Base-by-base conservation (phyloP, 1,140 invertebrate genomes). In the Bombus difficillimus region DNA sequence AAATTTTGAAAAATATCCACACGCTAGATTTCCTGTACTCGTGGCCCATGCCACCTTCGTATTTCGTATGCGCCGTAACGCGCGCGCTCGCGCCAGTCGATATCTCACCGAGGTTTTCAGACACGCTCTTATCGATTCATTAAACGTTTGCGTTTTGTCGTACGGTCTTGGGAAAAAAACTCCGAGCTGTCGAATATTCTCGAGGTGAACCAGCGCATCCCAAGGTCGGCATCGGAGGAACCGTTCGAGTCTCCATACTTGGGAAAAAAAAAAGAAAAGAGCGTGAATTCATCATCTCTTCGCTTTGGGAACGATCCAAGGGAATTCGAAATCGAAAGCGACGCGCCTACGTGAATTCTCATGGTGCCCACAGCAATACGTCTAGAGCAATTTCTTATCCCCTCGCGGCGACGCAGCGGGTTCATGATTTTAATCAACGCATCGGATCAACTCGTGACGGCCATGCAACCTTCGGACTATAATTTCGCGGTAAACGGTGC, bases 401-500 rank as follows among this genome's bases (percentile, higher is more conserved):
- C 78, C n/a, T 32, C 8, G 3, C 10, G 39, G 18, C 22, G 15
- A 43, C 2, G 4, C 3, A 18, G 32, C 85, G 62, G 32, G 66
- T 74, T 84, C 47, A 62, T 71, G 73, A 88, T 90, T 81, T 88
- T 90, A 88, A 90, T 90, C 83, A 73, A 86, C 81, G 77, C 39
- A 69, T 74, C 79, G 83, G 89, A 88, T 88, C 83, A 10, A 75
- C 80, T 78, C 47, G 37, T 80, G 83, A 82, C 86, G 88, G 74
- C 74, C 74, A 71, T 72, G 37, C 3, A 37, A 34, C 81, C 76
- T 32, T 66, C n/a, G 62, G 6, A 88, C 89, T 90, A 90, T 90
- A 90, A 90, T 90, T 90, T 90, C 68, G 89, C 79, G 80, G 81
- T 90, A 90, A 90, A 90, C 71, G 88, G 57, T 72, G 73, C 79